Percentiles rank a stretch among this genome's conserved stretches.
Evolutionary conservation across 2,113 vertebrate genomes (phyloP).

Genomic region (Peromyscus leucopus): DNA sequence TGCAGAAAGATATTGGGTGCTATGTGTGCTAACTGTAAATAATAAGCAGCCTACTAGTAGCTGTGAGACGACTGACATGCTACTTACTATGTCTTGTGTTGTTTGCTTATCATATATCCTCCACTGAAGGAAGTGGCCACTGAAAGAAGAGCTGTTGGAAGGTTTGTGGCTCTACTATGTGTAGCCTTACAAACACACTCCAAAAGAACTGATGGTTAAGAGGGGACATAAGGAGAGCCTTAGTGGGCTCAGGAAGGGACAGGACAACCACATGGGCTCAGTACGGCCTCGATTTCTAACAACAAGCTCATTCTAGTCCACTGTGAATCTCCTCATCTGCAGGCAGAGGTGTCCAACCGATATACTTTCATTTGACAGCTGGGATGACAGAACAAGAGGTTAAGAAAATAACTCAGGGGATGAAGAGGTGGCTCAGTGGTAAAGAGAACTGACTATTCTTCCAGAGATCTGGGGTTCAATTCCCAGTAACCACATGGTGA

Average conservation of each 20-base stretch:
- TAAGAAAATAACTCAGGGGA: not conserved
- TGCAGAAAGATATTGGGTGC: not conserved
- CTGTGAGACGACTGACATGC: not conserved
- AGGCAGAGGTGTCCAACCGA: not conserved
- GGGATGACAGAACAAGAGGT: not conserved
- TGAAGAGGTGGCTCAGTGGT: not conserved
- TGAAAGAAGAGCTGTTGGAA: not conserved
- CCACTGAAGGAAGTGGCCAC: not conserved
- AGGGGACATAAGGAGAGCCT: not conserved
- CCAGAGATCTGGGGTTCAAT: not conserved
- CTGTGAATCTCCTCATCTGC: not conserved
- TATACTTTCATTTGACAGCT: not conserved
- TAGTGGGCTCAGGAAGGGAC: not conserved
- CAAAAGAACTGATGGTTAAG: not conserved
- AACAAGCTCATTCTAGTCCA: not conserved
- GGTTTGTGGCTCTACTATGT: not conserved
- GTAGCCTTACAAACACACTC: not conserved
- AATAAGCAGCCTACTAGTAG: not conserved
- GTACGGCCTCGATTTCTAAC: not conserved
- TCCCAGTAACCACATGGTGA: not conserved
- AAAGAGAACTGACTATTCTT: not conserved
- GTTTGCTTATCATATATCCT: not conserved
- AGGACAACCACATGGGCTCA: not conserved
- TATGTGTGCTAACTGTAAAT: fast-evolving
- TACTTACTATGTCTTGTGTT: not conserved